Evolutionary conservation across 2,113 vertebrate genomes (phyloP).

Genomic region (Pyrgilauda ruficollis): DNA sequence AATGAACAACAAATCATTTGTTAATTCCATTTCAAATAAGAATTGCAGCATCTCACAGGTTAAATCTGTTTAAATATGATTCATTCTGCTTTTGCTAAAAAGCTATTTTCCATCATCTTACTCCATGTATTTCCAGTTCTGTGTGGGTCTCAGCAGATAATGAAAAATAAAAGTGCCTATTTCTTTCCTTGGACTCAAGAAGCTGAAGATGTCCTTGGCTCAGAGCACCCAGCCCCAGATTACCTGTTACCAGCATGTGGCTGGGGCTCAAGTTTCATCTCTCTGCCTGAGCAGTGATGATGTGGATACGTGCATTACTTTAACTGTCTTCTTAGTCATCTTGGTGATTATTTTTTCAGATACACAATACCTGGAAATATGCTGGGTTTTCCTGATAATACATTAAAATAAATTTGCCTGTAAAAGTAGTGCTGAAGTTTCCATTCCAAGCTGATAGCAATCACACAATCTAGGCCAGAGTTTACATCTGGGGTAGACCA

Average conservation of each 20-base stretch:
- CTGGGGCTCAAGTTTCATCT: background rate
- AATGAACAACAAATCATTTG: background rate
- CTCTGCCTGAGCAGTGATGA: background rate
- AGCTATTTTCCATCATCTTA: background rate
- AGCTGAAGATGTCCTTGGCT: background rate
- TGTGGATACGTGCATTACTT: background rate
- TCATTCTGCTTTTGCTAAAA: background rate
- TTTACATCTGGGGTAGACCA: constrained; percentile 24
- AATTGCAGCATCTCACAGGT: accelerated
- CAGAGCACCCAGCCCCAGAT: background rate
- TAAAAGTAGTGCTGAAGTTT: background rate
- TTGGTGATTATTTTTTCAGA: constrained; percentile 41
- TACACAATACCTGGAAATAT: constrained; percentile 20
- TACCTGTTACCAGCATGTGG: background rate
- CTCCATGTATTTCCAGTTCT: background rate
- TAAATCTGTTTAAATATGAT: background rate
- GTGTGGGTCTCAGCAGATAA: background rate
- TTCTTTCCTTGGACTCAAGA: background rate
- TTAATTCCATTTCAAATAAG: background rate
- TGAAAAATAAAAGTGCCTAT: background rate
- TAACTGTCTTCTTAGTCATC: background rate
- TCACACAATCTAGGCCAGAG: constrained; percentile 23
- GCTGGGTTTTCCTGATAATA: constrained; percentile 24
- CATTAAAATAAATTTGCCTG: constrained; percentile 2
- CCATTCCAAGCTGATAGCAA: constrained; percentile 7